A percentile compares a stretch with the other conserved stretches of the same genome.
Evolutionary conservation across 2,797 vertebrate species (phyloP).

Genomic region (Monodelphis domestica): DNA sequence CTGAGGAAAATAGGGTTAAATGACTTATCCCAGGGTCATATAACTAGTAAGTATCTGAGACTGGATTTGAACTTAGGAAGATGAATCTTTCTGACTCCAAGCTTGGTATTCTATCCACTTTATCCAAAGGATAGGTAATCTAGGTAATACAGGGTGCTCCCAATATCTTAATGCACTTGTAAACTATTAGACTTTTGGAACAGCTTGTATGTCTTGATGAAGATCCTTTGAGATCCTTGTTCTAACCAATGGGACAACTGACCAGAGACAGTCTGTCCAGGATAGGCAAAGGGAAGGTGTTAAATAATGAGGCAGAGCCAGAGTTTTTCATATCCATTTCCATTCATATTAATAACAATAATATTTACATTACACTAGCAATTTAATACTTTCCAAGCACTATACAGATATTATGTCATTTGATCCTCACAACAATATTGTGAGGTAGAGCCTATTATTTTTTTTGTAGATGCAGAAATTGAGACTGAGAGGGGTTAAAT

Average conservation of each 20-base stretch:
- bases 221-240: not conserved
- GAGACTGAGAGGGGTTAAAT: not conserved
- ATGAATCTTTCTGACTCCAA: no score
- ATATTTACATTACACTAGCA: not conserved
- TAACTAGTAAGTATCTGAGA: no score
- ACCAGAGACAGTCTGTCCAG: slow-evolving; percentile 50
- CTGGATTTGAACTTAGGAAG: no score
- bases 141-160: not conserved
- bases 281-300: slow-evolving; percentile 39
- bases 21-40: no score
- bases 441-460: not conserved
- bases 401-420: not conserved
- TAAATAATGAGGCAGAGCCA: slow-evolving; percentile 57
- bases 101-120: no score
- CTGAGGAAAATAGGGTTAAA: no score
- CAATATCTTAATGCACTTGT: not conserved
- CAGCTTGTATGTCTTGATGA: not conserved
- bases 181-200: not conserved
- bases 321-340: slow-evolving; percentile 43
- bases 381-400: not conserved
- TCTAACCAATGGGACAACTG: slow-evolving; percentile 9
- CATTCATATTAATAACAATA: slow-evolving; percentile 54
- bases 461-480: not conserved
- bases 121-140: not conserved
- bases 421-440: not conserved